A percentile compares a stretch with the other conserved stretches of the same genome.
These are phyloP conservation scores for Martes martes DNA, from an alignment of 2,113 vertebrate genomes.

Conservation along the genomic window DNA sequence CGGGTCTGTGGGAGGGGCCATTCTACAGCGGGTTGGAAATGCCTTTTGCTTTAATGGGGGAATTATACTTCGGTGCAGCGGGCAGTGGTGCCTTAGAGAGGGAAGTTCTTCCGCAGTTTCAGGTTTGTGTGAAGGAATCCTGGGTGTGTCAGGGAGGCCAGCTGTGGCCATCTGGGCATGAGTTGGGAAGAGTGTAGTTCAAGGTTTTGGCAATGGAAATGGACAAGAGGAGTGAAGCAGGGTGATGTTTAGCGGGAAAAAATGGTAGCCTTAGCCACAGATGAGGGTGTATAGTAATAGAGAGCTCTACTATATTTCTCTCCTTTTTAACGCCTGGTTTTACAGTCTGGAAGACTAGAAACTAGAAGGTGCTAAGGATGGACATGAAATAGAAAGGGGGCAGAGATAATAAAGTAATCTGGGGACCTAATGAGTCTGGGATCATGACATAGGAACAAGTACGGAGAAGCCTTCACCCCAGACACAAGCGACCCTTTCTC, in stretches of 20 bases:
- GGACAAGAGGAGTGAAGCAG: neutral
- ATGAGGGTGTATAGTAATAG: neutral
- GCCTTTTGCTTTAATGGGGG: neutral
- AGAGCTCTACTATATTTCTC: neutral
- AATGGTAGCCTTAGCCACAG: neutral
- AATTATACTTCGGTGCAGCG: neutral
- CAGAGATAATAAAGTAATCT: neutral
- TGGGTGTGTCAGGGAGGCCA: neutral
- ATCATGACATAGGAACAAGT: neutral
- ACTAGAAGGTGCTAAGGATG: neutral
- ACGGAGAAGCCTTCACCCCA: neutral
- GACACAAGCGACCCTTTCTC: neutral
- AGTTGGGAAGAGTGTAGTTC: neutral
- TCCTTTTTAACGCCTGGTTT: neutral
- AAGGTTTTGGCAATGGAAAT: neutral
- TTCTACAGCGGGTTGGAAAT: neutral
- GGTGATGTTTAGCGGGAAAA: neutral
- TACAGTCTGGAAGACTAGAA: neutral
- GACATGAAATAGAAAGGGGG: neutral
- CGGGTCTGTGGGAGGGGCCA: neutral
- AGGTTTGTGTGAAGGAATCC: neutral
- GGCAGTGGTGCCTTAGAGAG: neutral
- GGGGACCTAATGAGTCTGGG: neutral
- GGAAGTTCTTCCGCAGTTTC: neutral
- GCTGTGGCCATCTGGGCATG: neutral